Conservation (phyloP, 2,888 invertebrate species). For the Euplexia lucipara region DNA sequence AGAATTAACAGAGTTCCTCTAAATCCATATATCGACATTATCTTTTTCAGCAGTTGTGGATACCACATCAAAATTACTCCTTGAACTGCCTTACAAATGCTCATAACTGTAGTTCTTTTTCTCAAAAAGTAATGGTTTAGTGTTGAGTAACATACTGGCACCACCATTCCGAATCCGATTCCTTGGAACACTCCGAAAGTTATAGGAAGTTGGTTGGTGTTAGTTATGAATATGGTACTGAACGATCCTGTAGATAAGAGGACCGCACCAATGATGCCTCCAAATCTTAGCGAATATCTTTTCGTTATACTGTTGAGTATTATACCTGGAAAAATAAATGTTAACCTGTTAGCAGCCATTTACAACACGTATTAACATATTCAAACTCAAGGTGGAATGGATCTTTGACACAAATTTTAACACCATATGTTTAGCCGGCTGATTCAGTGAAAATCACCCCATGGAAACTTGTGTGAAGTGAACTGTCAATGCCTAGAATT, state of each 20-base stretch:
- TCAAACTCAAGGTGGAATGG: too few relatives aligned
- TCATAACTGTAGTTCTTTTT: conserved; percentile 92
- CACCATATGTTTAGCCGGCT: too few relatives aligned
- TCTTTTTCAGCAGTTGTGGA: conserved; percentile 89
- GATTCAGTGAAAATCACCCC: too few relatives aligned
- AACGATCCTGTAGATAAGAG: conserved; percentile 89
- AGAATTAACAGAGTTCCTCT: conserved; percentile 91
- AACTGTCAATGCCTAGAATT: too few relatives aligned
- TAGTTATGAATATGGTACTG: conserved; percentile 88
- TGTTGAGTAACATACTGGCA: conserved; percentile 92
- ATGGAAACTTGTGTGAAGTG: too few relatives aligned
- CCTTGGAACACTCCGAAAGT: conserved; percentile 91
- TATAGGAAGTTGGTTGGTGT: conserved; percentile 89
- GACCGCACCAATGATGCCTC: conserved; percentile 90
- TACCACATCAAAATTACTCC: conserved; percentile 91
- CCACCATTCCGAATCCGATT: conserved; percentile 92
- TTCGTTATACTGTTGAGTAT: conserved; percentile 90
- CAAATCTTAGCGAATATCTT: conserved; percentile 87
- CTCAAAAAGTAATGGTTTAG: conserved; percentile 92
- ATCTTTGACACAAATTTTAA: too few relatives aligned
- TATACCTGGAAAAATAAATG: conserved; percentile 86
- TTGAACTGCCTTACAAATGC: conserved; percentile 91
- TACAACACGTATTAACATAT: too few relatives aligned
- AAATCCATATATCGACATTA: conserved; percentile 91
- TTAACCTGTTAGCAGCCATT: too few relatives aligned